phyloP scores from a whole-genome alignment of 2,797 vertebrate genomes.

The Enteromius argenteus region DNA sequence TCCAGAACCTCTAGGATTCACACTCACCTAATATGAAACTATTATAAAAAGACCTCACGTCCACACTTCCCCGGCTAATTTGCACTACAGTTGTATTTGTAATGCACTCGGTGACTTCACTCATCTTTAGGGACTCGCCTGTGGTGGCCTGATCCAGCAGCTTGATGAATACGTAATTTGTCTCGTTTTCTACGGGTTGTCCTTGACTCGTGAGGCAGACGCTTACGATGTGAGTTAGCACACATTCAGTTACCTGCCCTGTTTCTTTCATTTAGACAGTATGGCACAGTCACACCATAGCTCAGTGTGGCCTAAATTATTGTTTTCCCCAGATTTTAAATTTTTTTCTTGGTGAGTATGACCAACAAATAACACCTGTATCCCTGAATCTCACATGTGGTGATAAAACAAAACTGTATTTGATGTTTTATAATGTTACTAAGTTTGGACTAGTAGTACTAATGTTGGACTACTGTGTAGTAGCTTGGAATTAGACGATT shows the following conservation, averaged over 20 bases:
- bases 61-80: slow-evolving; percentile 35
- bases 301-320: not conserved
- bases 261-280: slow-evolving; percentile 2
- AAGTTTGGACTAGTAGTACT: too few relatives aligned
- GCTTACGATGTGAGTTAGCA: slow-evolving; percentile 25
- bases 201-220: slow-evolving; percentile 33
- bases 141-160: slow-evolving; percentile 45
- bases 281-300: not conserved
- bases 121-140: slow-evolving; percentile 36
- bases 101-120: slow-evolving; percentile 35
- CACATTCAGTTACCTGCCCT: slow-evolving; percentile 2
- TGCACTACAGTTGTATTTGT: slow-evolving; percentile 51
- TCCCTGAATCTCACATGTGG: not conserved
- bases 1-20: slow-evolving; percentile 12
- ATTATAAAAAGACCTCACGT: slow-evolving; percentile 41
- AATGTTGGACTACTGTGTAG: not conserved
- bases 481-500: too few relatives aligned
- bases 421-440: not conserved
- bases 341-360: not conserved
- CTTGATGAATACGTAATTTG: slow-evolving; percentile 44
- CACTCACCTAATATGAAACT: slow-evolving; percentile 1
- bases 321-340: not conserved
- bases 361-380: not conserved
- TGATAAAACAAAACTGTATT: not conserved
- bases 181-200: slow-evolving; percentile 34